Evolutionary conservation across 1,140 invertebrate species (phyloP), one percentile per base, ranked within the genome.

Genomic region (Helicoverpa armigera): DNA sequence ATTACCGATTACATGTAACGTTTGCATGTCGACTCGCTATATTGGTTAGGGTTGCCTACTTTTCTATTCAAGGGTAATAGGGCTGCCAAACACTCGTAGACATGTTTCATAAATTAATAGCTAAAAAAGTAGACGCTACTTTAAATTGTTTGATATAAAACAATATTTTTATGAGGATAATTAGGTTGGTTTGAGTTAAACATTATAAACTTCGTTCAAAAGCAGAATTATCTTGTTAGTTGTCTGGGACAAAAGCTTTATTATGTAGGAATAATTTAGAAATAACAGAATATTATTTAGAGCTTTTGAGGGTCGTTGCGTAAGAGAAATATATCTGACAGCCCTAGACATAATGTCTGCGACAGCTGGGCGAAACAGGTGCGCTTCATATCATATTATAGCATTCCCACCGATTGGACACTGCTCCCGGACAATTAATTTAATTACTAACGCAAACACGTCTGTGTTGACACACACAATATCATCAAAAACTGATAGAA

Each of bases 301-400:
- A 18, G 56, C 56, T 53, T n/a, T 23, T 0, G 23, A 23, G 23
- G 51, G 65, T 35, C 54, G 23, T 56, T 61, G n/a, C 16, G 13
- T 31, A 69, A 61, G 10, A 23, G 43, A 61, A 60, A 60, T 13
- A 50, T 9, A 14, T 18, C 65, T 31, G 61, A 14, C 35, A 65
- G 43, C 65, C 70, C 63, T 74, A 76, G 35, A 50, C 43, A 60
- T 74, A 58, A 79, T 35, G 72, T 70, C 51, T 53, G 29, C 70
- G 85, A 86, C 89, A 90, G 84, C 87, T 90, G 88, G 82, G 63
- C 53, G 80, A 75, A 86, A 89, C 88, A 89, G 87, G 86, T 88
- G 86, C 75, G 77, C 13, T 73, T 83, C 84, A 69, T 83, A 81
- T 86, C 80, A 79, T 72, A 72, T 67, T 65, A 77, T 78, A 67